phyloP scores from a whole-genome alignment of 2,888 invertebrate species.

The Epistrophella euchroma region DNA sequence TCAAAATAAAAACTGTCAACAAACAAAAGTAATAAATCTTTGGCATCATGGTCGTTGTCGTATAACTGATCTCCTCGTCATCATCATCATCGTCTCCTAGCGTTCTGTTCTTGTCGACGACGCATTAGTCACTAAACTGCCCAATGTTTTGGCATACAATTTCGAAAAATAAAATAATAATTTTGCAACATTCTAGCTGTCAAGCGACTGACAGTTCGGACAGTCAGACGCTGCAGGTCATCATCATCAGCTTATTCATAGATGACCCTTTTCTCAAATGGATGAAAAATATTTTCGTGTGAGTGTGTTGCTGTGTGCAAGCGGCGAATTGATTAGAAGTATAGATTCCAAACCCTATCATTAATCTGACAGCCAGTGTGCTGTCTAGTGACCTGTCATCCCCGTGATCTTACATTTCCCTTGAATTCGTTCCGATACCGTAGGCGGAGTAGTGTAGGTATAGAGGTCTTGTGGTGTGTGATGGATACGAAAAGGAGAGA shows the following conservation, averaged over 20 bases:
- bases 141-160: conserved; percentile 39
- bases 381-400: conserved; percentile 73
- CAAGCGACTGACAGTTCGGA: conserved; percentile 59
- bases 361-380: conserved; percentile 70
- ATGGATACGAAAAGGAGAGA: conserved; percentile 16
- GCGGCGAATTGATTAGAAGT: background rate
- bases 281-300: background rate
- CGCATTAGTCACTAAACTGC: conserved; percentile 58
- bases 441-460: conserved; percentile 54
- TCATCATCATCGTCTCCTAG: conserved; percentile 35
- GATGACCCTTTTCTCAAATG: conserved; percentile 59
- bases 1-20: conserved; percentile 74
- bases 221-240: conserved; percentile 49
- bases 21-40: conserved; percentile 69
- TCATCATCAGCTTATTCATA: conserved; percentile 27
- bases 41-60: conserved; percentile 15
- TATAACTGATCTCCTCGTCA: conserved; percentile 50
- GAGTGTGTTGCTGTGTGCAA: conserved; percentile 18
- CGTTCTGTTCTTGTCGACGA: conserved; percentile 48
- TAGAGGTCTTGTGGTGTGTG: conserved; percentile 36
- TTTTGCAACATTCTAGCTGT: conserved; percentile 68
- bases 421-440: conserved; percentile 38
- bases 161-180: conserved; percentile 31
- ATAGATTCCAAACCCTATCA: conserved; percentile 70
- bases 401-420: conserved; percentile 60